Evolutionary conservation across 2,888 invertebrate species (phyloP).

Genomic region (Calliphora vomitoria): DNA sequence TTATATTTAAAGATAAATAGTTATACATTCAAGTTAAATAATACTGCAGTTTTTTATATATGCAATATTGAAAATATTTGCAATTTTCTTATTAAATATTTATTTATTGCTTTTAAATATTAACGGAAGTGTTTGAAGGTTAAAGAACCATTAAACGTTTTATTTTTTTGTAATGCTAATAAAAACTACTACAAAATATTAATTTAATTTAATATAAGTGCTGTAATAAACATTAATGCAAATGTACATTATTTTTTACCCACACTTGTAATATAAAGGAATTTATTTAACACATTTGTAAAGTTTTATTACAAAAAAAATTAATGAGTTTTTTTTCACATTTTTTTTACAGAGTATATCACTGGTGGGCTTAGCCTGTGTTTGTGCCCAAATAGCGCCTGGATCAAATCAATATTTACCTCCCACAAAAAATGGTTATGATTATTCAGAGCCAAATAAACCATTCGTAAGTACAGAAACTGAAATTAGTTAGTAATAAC

Average conservation of each 20-base stretch:
- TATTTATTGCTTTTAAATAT: not conserved
- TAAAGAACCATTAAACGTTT: slow-evolving; percentile 22
- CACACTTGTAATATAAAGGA: not conserved
- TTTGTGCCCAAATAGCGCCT: slow-evolving; percentile 84
- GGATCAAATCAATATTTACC: slow-evolving; percentile 92
- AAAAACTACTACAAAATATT: not conserved
- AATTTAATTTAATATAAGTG: not conserved
- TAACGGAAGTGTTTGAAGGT: slow-evolving; percentile 33
- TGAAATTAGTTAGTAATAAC: no score
- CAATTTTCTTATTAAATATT: slow-evolving; percentile 24
- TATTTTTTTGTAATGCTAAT: not conserved
- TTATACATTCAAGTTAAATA: not conserved
- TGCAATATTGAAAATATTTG: not conserved
- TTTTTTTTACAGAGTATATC: slow-evolving; percentile 80
- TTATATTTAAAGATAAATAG: slow-evolving; percentile 7
- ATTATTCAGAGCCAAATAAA: slow-evolving; percentile 88
- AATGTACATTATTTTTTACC: not conserved
- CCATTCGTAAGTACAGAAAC: slow-evolving; percentile 82
- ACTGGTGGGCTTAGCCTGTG: slow-evolving; percentile 80
- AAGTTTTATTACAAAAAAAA: not conserved
- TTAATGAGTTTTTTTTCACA: slow-evolving; percentile 4
- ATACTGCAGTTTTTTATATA: not conserved
- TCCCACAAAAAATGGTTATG: slow-evolving; percentile 88
- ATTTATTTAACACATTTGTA: not conserved
- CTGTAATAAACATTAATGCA: slow-evolving; percentile 1